Evolutionary conservation across 2,888 invertebrate genomes (phyloP).

Genomic region (Molorchus minor): DNA sequence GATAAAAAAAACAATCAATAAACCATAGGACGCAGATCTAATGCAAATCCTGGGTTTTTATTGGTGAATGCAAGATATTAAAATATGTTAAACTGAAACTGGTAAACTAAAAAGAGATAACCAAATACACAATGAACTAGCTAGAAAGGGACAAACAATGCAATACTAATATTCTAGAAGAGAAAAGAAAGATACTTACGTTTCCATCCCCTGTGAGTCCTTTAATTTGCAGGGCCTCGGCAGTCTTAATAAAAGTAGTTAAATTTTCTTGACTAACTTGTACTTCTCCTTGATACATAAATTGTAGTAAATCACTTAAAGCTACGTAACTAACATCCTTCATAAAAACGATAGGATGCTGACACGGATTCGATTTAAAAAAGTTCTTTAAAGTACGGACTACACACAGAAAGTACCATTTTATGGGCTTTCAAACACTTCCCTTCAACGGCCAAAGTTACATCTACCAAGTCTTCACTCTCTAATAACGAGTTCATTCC

Average conservation of each 20-base stretch:
- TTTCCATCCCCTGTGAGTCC: slow-evolving; percentile 60
- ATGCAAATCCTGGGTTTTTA: too few relatives aligned
- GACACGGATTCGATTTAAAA: slow-evolving; percentile 73
- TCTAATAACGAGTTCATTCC: slow-evolving; percentile 67
- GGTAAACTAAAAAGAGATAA: neutral
- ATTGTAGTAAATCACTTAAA: slow-evolving; percentile 67
- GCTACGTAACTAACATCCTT: slow-evolving; percentile 69
- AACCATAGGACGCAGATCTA: too few relatives aligned
- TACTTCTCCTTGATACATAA: slow-evolving; percentile 71
- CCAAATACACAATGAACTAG: neutral
- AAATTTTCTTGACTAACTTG: slow-evolving; percentile 61
- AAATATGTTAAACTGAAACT: too few relatives aligned
- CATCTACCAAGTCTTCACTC: slow-evolving; percentile 62
- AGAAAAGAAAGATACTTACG: slow-evolving; percentile 49
- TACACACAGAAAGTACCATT: slow-evolving; percentile 76
- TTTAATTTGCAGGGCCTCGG: slow-evolving; percentile 61
- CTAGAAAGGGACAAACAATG: neutral
- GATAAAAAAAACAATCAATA: too few relatives aligned
- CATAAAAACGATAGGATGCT: slow-evolving; percentile 71
- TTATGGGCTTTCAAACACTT: slow-evolving; percentile 75
- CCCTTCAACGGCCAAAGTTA: slow-evolving; percentile 65
- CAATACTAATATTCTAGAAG: neutral
- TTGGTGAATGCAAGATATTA: too few relatives aligned
- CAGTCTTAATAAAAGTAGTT: slow-evolving; percentile 61
- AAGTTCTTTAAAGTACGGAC: slow-evolving; percentile 76